Evolutionary conservation across 2,797 vertebrate genomes (phyloP).

Genomic region (Pseudochromis fuscus): DNA sequence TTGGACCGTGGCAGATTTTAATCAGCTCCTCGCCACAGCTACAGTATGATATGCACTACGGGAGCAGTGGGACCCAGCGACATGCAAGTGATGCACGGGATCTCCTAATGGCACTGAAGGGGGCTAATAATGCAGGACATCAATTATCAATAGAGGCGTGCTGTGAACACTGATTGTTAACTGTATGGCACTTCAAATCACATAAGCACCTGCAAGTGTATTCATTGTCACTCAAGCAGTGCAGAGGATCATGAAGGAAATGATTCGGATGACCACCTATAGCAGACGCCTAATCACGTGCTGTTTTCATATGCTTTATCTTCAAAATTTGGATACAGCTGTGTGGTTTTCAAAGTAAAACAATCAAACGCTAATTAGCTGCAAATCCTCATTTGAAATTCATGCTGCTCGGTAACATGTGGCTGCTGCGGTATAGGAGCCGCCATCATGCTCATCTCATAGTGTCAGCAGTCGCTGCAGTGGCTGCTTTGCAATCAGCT

Average conservation of each 20-base stretch:
- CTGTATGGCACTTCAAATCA: slow-evolving; percentile 44
- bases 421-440: slow-evolving; percentile 3
- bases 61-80: slow-evolving; percentile 53
- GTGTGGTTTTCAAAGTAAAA: slow-evolving; percentile 45
- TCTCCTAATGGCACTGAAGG: slow-evolving; percentile 62
- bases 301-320: slow-evolving; percentile 3
- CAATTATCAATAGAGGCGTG: slow-evolving; percentile 60
- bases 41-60: slow-evolving; percentile 47
- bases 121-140: slow-evolving; percentile 70
- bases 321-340: neutral
- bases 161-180: slow-evolving; percentile 48
- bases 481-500: slow-evolving; percentile 62
- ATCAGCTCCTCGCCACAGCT: slow-evolving; percentile 72
- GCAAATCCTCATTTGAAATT: slow-evolving; percentile 24
- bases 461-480: slow-evolving; percentile 45
- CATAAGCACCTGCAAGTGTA: slow-evolving; percentile 28
- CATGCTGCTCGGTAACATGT: slow-evolving; percentile 10
- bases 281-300: slow-evolving; percentile 17
- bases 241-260: slow-evolving; percentile 12
- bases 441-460: slow-evolving; percentile 21
- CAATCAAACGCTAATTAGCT: slow-evolving; percentile 41
- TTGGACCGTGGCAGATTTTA: slow-evolving; percentile 77
- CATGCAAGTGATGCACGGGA: slow-evolving; percentile 32
- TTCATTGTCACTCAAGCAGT: slow-evolving; percentile 32
- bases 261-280: slow-evolving; percentile 23